Evolutionary conservation across 92 coral and sea anemone genomes (phyloP).

Genomic region (Pocillopora meandrina): DNA sequence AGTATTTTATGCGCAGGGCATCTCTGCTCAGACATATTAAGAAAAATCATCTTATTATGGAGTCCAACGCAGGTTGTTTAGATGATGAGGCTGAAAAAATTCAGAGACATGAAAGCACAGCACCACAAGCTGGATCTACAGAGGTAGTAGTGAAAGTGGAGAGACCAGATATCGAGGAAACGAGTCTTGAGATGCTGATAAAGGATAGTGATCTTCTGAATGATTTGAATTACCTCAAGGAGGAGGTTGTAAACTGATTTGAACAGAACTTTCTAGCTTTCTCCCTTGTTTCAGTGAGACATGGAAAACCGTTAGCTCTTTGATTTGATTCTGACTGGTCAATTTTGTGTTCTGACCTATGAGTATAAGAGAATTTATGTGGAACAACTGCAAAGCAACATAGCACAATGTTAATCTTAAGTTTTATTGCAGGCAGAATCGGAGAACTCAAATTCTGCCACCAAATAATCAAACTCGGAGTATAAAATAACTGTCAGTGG

Average conservation of each 20-base stretch:
- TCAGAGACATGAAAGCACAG: background rate
- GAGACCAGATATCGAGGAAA: background rate
- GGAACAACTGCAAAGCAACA: too few relatives aligned
- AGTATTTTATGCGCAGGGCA: background rate
- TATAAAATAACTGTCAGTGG: too few relatives aligned
- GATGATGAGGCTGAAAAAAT: background rate
- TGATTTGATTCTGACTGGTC: too few relatives aligned
- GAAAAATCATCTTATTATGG: background rate
- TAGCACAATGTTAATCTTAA: too few relatives aligned
- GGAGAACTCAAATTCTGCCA: too few relatives aligned
- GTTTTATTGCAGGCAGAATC: too few relatives aligned
- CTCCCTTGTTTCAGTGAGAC: background rate
- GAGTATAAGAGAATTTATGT: too few relatives aligned
- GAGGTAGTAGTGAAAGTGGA: constrained; percentile 6
- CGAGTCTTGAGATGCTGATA: constrained; percentile 12
- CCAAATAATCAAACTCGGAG: too few relatives aligned
- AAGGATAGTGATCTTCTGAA: constrained; percentile 1
- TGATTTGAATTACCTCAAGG: background rate
- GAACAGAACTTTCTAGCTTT: background rate
- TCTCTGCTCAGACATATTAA: background rate
- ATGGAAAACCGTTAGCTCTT: too few relatives aligned
- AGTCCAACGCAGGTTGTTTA: background rate
- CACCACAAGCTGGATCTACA: background rate
- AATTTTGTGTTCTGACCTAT: too few relatives aligned
- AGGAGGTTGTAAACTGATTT: background rate